These are phyloP conservation scores for Pogonognathellus flavescens DNA, from an alignment of 1,140 invertebrate genomes.

Conservation along the genomic window DNA sequence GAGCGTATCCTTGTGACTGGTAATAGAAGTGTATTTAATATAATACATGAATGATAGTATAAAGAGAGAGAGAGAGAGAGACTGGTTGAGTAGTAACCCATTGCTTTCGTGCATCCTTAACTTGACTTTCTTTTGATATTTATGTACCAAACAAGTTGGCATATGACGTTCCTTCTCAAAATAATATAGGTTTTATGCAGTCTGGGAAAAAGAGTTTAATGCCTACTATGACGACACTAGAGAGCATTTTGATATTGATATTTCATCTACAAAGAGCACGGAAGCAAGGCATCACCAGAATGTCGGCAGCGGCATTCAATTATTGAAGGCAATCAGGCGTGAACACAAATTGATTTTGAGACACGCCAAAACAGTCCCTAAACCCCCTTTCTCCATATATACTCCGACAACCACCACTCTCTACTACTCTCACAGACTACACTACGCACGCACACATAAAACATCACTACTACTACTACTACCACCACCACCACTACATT, in stretches of 20 bases:
- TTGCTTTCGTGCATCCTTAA: constrained; percentile 16
- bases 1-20: not conserved
- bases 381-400: constrained; percentile 58
- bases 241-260: constrained; percentile 67
- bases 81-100: not conserved
- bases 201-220: constrained; percentile 69
- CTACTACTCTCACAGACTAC: too few species aligned
- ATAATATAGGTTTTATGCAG: constrained; percentile 69
- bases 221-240: constrained; percentile 71
- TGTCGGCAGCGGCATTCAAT: constrained; percentile 67
- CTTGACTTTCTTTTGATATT: constrained; percentile 52
- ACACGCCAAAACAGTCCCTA: constrained; percentile 67
- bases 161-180: constrained; percentile 58
- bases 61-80: not conserved
- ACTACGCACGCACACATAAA: not conserved
- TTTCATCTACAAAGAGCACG: constrained; percentile 66
- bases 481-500: not conserved
- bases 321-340: constrained; percentile 67
- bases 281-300: constrained; percentile 61
- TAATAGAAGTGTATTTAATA: not conserved
- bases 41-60: not conserved
- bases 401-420: not conserved
- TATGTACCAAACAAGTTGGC: constrained; percentile 55
- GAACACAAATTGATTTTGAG: constrained; percentile 67
- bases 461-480: not conserved